Percentiles rank a stretch among this genome's conserved stretches.
Conservation (phyloP, 2,797 vertebrate genomes). For the Trematomus bernacchii region DNA sequence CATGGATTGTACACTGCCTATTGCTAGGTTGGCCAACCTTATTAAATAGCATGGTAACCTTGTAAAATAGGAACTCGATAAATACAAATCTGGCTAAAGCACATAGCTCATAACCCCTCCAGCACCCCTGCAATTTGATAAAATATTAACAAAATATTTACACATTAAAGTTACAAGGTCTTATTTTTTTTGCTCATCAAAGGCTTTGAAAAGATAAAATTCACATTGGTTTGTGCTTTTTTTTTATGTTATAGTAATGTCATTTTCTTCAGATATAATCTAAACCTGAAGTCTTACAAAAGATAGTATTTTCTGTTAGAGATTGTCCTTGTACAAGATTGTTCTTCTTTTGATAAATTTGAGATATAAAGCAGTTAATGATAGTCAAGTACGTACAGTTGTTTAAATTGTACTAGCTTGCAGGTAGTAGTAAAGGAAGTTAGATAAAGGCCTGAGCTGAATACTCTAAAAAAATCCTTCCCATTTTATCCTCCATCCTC, state of each 20-base stretch:
- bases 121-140: slow-evolving; percentile 49
- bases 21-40: slow-evolving; percentile 64
- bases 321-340: slow-evolving; percentile 83
- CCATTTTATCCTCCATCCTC: slow-evolving; percentile 15
- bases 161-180: slow-evolving; percentile 61
- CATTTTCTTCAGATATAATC: slow-evolving; percentile 61
- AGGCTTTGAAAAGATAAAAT: slow-evolving; percentile 73
- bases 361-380: slow-evolving; percentile 66
- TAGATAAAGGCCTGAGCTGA: slow-evolving; percentile 32
- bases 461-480: slow-evolving; percentile 31
- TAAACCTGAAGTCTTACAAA: slow-evolving; percentile 78
- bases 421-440: slow-evolving; percentile 38
- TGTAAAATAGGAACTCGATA: slow-evolving; percentile 43
- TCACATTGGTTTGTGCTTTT: slow-evolving; percentile 75
- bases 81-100: slow-evolving; percentile 60
- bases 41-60: slow-evolving; percentile 39
- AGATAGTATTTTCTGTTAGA: slow-evolving; percentile 72
- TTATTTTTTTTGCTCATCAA: slow-evolving; percentile 42
- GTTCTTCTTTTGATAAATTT: slow-evolving; percentile 65
- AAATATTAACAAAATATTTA: slow-evolving; percentile 79
- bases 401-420: slow-evolving; percentile 39
- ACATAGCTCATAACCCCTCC: slow-evolving; percentile 5
- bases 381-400: slow-evolving; percentile 62
- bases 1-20: slow-evolving; percentile 81
- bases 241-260: slow-evolving; percentile 59